Base-by-base conservation (phyloP, 2,797 vertebrate genomes). In the Crypturellus tataupa region DNA sequence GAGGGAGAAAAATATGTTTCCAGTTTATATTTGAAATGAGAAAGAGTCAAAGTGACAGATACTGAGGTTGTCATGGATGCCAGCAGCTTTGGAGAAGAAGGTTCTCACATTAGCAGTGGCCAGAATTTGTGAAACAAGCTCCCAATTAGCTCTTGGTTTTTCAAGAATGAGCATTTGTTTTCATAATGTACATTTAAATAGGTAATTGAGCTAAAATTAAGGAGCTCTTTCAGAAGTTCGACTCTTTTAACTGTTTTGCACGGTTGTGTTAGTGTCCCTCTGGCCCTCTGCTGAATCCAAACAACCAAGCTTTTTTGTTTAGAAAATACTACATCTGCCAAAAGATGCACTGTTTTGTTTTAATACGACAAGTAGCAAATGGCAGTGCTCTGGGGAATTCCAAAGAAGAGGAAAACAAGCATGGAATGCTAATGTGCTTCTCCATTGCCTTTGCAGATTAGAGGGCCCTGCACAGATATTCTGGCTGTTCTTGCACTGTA, bases 231-330 rank as follows among this genome's bases (percentile, higher is more conserved):
- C 68, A 80, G 53, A 92, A 96, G 71, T 95, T 94, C 92, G 87
- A 95, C 77, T 85, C n/a, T 19, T 73, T 60, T 90, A 95, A 89
- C 92, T 91, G 94, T 89, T 94, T 93, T 80, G 27, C 25, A 58
- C 76, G 62, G 87, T 35, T 82, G 40, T 87, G 29, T 94, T 86
- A 64, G 73, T 77, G 90, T 95, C 95, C 94, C 87, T 88, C 87
- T 94, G 92, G 94, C 94, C 89, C 96, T 93, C 83, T 1, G 0
- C 67, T 89, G 94, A 91, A 96, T 85, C 83, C 35, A 87, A 94
- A 93, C 90, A 83, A 80, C 88, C 80, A 80, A 70, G 67, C 80
- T 95, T 87, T 78, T 96, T 95, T 97, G 95, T 97, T 94, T 96
- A 89, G 87, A 76, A 93, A 87, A 82, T 92, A 83, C 85, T 96